These are phyloP conservation scores for Chiloscyllium plagiosum DNA, from an alignment of 2,113 vertebrate species.

Conservation along the genomic window DNA sequence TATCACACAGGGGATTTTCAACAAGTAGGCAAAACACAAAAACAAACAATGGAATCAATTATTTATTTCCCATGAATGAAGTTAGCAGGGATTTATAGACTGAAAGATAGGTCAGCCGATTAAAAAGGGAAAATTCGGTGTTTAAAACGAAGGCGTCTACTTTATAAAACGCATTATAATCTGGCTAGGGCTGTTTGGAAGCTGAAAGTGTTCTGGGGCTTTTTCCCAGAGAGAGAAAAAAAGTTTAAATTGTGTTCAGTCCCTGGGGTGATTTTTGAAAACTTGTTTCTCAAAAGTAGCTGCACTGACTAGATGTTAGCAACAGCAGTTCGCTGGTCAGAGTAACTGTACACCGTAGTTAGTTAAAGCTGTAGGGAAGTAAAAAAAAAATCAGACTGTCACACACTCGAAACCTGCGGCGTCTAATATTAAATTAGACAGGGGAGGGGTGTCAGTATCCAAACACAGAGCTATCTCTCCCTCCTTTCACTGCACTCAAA, in stretches of 20 bases:
- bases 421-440: background rate
- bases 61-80: background rate
- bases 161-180: background rate
- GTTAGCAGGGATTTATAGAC: background rate
- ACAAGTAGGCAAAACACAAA: background rate
- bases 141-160: background rate
- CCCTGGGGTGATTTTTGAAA: background rate
- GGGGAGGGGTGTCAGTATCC: background rate
- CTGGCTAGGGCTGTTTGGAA: background rate
- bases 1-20: background rate
- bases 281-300: background rate
- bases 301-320: background rate
- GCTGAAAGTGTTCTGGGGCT: background rate
- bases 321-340: background rate
- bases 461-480: background rate
- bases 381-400: background rate
- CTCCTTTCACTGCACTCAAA: background rate
- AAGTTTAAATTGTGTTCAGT: background rate
- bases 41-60: background rate
- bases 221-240: background rate
- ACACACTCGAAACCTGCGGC: background rate
- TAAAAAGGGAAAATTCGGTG: background rate
- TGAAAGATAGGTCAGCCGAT: background rate
- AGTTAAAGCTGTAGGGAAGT: background rate
- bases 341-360: background rate